Evolutionary conservation across 2,113 vertebrate species (phyloP), one percentile per base, ranked within the genome.

Genomic region (Ammospiza nelsoni): DNA sequence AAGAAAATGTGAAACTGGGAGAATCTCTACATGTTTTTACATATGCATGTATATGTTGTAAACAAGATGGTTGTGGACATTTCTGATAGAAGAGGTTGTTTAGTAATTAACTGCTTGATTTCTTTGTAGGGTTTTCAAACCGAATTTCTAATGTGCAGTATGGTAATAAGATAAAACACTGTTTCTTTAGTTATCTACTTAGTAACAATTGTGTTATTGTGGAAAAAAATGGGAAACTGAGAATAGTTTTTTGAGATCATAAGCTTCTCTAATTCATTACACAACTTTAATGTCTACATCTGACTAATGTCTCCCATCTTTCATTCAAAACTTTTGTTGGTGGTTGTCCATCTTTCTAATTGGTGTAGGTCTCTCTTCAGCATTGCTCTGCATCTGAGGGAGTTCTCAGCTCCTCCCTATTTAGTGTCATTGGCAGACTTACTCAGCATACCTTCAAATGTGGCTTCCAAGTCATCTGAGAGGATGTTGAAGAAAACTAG

Each of bases 401-500:
- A 41, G 29, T 48, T 7, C 28, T 39, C 29, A 63, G n/a, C 41
- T 43, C 35, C 31, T 58, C 17, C 35, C 4, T 31, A 5, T 58
- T 73, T 43, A 35, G 24, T 55, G 10, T 51, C 25, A 19, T 15
- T 0, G 0, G 15, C 67, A 58, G 0, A 49, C 21, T 65, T 65
- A 41, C 20, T 72, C 20, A 18, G 11, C 72, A 15, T 51, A 28
- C 29, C n/a, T 87, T 71, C 66, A 63, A 79, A 41, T 66, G 35
- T 7, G 9, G 11, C 37, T 31, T 51, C 11, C 14, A 37, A 19
- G 27, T 73, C 2, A 33, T 57, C 57, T 66, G 44, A 49, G 28
- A 39, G 28, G 58, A 49, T 43, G 7, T 23, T 49, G 67, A 65
- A 73, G 29, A 73, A 57, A 55, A 43, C 8, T 10, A 20, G 18